Evolutionary conservation across 2,888 invertebrate genomes (phyloP).

Genomic region (Amphipoea oculea): DNA sequence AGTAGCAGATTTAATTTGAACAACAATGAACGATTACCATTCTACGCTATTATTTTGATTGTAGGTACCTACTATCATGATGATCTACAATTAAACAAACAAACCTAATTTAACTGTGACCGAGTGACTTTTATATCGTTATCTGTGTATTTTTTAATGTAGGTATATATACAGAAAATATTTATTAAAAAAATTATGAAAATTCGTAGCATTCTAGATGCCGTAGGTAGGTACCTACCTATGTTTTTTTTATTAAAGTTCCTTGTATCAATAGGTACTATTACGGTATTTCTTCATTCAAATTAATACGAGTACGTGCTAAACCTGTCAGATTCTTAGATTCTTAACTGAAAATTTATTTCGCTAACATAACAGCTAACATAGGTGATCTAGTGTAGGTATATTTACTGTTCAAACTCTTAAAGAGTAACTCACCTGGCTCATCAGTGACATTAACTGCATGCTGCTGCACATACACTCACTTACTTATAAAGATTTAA

Average conservation of each 20-base stretch:
- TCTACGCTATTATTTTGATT: background rate
- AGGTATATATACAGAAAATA: background rate
- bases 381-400: background rate
- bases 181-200: no score
- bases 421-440: constrained; percentile 77
- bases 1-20: background rate
- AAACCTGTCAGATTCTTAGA: background rate
- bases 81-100: constrained; percentile 7
- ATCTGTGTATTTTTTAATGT: background rate
- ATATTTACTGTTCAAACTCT: background rate
- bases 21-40: background rate
- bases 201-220: background rate
- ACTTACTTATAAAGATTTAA: background rate
- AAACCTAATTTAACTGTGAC: background rate
- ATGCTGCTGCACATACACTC: background rate
- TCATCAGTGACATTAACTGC: constrained; percentile 85
- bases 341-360: background rate
- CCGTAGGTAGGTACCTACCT: no score
- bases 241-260: background rate
- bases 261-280: background rate
- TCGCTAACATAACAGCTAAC: background rate
- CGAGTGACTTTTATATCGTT: background rate
- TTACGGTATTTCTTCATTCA: background rate
- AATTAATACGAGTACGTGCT: background rate
- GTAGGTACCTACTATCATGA: background rate